Conservation (phyloP, 2,797 vertebrate species). For the Ctenopoma multispine region DNA sequence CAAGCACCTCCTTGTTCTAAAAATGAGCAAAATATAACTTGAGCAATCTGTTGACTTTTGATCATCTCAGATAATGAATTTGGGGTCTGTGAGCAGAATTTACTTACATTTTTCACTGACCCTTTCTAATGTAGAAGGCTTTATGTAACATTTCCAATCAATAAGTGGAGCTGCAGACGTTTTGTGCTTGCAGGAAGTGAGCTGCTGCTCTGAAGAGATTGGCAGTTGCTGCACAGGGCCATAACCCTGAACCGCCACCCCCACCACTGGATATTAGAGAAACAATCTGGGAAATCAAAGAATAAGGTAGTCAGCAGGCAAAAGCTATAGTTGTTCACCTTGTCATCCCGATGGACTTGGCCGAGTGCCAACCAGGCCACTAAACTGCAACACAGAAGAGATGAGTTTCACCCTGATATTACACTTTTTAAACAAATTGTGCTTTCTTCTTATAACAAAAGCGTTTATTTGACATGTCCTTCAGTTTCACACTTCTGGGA, state of each 20-base stretch:
- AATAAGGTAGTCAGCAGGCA: slow-evolving; percentile 50
- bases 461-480: slow-evolving; percentile 33
- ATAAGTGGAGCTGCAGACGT: slow-evolving; percentile 40
- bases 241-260: slow-evolving; percentile 18
- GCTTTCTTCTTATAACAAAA: background rate
- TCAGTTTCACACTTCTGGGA: slow-evolving; percentile 24
- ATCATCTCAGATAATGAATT: slow-evolving; percentile 29
- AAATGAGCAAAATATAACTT: background rate
- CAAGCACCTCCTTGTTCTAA: slow-evolving; percentile 8
- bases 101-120: slow-evolving; percentile 15
- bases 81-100: slow-evolving; percentile 4
- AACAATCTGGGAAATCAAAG: slow-evolving; percentile 62
- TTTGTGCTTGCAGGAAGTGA: slow-evolving; percentile 39
- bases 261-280: slow-evolving; percentile 40
- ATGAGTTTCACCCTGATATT: slow-evolving; percentile 62
- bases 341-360: slow-evolving; percentile 47
- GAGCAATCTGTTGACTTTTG: slow-evolving; percentile 20
- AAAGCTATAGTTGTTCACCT: slow-evolving; percentile 48
- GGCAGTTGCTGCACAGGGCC: slow-evolving; percentile 34
- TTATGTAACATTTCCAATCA: slow-evolving; percentile 57
- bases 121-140: slow-evolving; percentile 9
- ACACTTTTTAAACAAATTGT: slow-evolving; percentile 27
- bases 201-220: slow-evolving; percentile 47
- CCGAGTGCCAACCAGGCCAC: slow-evolving; percentile 31
- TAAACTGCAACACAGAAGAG: slow-evolving; percentile 45